Conservation (phyloP, 1,140 invertebrate genomes). For the Radopholus similis region DNA sequence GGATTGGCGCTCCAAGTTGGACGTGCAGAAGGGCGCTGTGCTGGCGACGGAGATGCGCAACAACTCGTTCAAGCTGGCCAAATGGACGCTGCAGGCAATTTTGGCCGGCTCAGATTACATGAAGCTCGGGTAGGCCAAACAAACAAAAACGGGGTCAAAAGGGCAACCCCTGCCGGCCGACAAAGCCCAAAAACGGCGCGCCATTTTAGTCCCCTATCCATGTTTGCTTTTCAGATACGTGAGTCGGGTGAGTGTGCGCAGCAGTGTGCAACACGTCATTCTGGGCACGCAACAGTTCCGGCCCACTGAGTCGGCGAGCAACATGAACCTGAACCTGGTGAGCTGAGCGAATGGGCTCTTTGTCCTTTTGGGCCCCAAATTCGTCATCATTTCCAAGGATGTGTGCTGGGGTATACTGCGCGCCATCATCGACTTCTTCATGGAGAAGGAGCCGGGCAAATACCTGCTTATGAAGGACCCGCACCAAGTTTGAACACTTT, state of each 20-base stretch:
- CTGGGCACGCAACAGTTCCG: slow-evolving; percentile 97
- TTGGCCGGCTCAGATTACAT: slow-evolving; percentile 93
- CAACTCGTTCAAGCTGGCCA: slow-evolving; percentile 96
- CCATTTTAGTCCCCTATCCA: too few species aligned
- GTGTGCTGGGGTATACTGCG: slow-evolving; percentile 97
- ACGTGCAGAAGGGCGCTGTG: slow-evolving; percentile 93
- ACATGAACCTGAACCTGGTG: slow-evolving; percentile 98
- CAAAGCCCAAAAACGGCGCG: too few species aligned
- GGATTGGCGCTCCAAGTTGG: slow-evolving; percentile 95
- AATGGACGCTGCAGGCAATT: slow-evolving; percentile 95
- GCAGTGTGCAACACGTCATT: slow-evolving; percentile 93
- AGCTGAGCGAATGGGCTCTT: too few species aligned
- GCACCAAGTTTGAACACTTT: slow-evolving; percentile 6
- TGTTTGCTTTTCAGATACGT: slow-evolving; percentile 72
- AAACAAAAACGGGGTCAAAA: too few species aligned
- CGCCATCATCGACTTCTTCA: slow-evolving; percentile 93
- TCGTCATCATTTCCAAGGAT: too few species aligned
- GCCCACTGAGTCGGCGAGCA: slow-evolving; percentile 93
- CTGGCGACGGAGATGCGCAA: slow-evolving; percentile 95
- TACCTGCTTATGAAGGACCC: slow-evolving; percentile 99
- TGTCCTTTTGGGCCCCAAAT: too few species aligned
- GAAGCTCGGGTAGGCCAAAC: slow-evolving; percentile 92
- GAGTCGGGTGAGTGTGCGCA: slow-evolving; percentile 82
- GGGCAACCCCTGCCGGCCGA: too few species aligned
- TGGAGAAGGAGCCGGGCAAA: slow-evolving; percentile 92